phyloP scores from a whole-genome alignment of 2,888 invertebrate genomes.

The Chorisops tibialis region DNA sequence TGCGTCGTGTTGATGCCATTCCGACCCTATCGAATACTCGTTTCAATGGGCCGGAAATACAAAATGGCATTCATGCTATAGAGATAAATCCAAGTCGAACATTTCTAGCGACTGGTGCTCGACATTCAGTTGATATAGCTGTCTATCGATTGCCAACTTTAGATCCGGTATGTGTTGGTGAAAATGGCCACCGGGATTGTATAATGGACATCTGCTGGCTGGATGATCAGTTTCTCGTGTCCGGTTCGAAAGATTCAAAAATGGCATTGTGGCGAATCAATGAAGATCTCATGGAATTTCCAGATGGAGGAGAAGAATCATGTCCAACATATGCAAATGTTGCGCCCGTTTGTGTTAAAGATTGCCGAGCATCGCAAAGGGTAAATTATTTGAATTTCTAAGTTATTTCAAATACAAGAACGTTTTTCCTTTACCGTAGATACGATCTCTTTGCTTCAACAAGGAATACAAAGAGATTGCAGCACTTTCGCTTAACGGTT shows the following conservation, averaged over 20 bases:
- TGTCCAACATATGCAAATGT: slow-evolving; percentile 57
- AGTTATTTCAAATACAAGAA: no score
- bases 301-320: slow-evolving; percentile 47
- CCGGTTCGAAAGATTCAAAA: slow-evolving; percentile 88
- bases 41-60: slow-evolving; percentile 55
- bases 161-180: slow-evolving; percentile 91
- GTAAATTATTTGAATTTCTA: slow-evolving; percentile 41
- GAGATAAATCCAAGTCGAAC: slow-evolving; percentile 91
- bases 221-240: slow-evolving; percentile 92
- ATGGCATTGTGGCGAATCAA: slow-evolving; percentile 87
- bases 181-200: slow-evolving; percentile 88
- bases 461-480: slow-evolving; percentile 82
- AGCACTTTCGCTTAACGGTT: slow-evolving; percentile 87
- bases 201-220: slow-evolving; percentile 89
- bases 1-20: slow-evolving; percentile 81
- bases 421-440: slow-evolving; percentile 51
- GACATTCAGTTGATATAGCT: slow-evolving; percentile 89
- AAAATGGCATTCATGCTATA: slow-evolving; percentile 90
- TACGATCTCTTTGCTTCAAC: slow-evolving; percentile 83
- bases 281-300: slow-evolving; percentile 49
- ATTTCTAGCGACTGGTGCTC: slow-evolving; percentile 85
- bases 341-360: slow-evolving; percentile 67
- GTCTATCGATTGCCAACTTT: slow-evolving; percentile 84
- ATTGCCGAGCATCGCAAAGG: slow-evolving; percentile 73
- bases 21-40: slow-evolving; percentile 72